Conservation (phyloP, 2,113 vertebrate species). For the Xiphias gladius region DNA sequence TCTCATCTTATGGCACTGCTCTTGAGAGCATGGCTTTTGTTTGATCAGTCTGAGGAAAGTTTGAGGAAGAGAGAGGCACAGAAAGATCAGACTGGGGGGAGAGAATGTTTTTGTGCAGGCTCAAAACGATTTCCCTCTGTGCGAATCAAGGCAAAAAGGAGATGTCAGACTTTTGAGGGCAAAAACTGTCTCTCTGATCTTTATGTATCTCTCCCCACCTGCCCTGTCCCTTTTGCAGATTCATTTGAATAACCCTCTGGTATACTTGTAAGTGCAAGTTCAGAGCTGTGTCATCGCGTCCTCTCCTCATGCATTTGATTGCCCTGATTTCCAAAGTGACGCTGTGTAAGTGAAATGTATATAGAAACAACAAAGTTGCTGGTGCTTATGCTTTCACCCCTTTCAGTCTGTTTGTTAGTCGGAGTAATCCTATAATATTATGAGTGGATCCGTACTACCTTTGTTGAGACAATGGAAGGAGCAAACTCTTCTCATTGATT, state of each 20-base stretch:
- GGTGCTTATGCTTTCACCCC: not conserved
- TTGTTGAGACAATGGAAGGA: not conserved
- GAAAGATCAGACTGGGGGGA: conserved; percentile 33
- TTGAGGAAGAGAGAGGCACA: not conserved
- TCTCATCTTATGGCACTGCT: not conserved
- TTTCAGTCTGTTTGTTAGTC: not conserved
- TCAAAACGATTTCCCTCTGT: conserved; percentile 32
- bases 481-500: conserved; percentile 36
- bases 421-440: not conserved
- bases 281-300: conserved; percentile 44
- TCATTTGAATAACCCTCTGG: conserved; percentile 61
- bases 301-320: conserved; percentile 32
- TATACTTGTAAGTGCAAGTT: conserved; percentile 58
- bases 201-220: not conserved
- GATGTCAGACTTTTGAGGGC: conserved; percentile 55
- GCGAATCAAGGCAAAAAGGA: conserved; percentile 35
- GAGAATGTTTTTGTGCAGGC: conserved; percentile 25
- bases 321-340: conserved; percentile 30
- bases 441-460: conserved; percentile 16
- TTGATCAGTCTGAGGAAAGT: conserved; percentile 45
- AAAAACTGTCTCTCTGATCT: conserved; percentile 55
- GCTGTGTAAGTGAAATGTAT: conserved; percentile 9
- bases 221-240: not conserved
- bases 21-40: conserved; percentile 46
- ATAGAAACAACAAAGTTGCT: not conserved